These are phyloP conservation scores for Tortricodes alternella DNA, from an alignment of 2,888 invertebrate species.

Conservation along the genomic window DNA sequence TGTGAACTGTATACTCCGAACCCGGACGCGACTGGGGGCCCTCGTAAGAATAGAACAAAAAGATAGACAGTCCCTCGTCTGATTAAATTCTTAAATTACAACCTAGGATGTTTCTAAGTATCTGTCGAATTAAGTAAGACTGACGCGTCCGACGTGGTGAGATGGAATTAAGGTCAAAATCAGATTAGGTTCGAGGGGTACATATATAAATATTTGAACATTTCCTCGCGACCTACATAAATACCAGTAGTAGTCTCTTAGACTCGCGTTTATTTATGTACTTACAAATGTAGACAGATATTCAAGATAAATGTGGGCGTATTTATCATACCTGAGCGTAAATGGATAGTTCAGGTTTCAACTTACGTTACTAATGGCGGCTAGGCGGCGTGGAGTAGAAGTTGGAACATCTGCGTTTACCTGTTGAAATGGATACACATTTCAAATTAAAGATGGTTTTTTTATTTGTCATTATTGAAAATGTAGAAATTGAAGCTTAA, in stretches of 20 bases:
- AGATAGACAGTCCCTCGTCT: too few species aligned
- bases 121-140: neutral
- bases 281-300: neutral
- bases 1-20: too few species aligned
- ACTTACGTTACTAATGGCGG: slow-evolving; percentile 63
- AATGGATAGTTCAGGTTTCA: neutral
- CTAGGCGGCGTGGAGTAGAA: slow-evolving; percentile 60
- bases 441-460: neutral
- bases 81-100: too few species aligned
- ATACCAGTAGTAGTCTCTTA: neutral
- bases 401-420: slow-evolving; percentile 44
- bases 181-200: neutral
- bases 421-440: slow-evolving; percentile 47
- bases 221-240: neutral
- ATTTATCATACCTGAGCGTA: neutral
- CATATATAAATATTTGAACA: neutral
- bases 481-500: too few species aligned
- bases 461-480: too few species aligned
- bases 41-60: too few species aligned
- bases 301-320: neutral
- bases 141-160: neutral
- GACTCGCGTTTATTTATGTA: neutral
- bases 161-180: neutral
- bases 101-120: too few species aligned
- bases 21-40: too few species aligned